Percentiles rank a stretch among this genome's conserved stretches.
Evolutionary conservation across 2,888 invertebrate genomes (phyloP).

Genomic region (Caenorhabditis sp.): DNA sequence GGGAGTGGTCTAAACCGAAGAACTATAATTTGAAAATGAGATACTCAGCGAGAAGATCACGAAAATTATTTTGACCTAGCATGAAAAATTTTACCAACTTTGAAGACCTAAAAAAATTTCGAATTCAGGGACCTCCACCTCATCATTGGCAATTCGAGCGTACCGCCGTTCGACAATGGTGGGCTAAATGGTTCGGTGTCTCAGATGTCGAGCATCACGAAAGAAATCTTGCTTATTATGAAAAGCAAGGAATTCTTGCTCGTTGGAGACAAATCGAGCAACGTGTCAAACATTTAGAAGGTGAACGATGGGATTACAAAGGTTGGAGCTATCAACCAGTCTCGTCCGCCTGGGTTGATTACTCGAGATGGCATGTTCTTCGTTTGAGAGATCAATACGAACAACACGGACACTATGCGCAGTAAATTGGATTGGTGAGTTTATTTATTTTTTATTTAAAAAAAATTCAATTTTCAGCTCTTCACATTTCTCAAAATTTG

Average conservation of each 20-base stretch:
- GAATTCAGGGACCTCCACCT: constrained; percentile 56
- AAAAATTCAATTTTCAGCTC: constrained; percentile 1
- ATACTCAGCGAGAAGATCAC: too few relatives aligned
- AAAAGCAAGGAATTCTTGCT: constrained; percentile 60
- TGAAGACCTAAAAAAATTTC: too few relatives aligned
- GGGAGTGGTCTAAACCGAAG: too few relatives aligned
- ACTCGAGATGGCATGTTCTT: constrained; percentile 59
- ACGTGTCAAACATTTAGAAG: constrained; percentile 67
- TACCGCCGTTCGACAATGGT: constrained; percentile 64
- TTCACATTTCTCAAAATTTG: not conserved
- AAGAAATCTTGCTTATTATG: constrained; percentile 63
- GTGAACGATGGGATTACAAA: constrained; percentile 69
- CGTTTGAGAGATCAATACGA: constrained; percentile 62
- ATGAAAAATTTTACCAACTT: too few relatives aligned
- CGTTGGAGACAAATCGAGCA: constrained; percentile 66
- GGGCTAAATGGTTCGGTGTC: constrained; percentile 60
- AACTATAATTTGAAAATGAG: too few relatives aligned
- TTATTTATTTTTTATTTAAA: too few relatives aligned
- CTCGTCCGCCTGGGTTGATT: constrained; percentile 66
- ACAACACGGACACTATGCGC: constrained; percentile 61
- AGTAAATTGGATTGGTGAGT: constrained; percentile 33
- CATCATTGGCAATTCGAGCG: constrained; percentile 69
- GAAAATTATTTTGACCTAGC: too few relatives aligned
- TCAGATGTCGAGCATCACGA: constrained; percentile 59
- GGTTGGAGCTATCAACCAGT: constrained; percentile 67